phyloP scores from a whole-genome alignment of 2,888 invertebrate species.

The Drosophila rellima region DNA sequence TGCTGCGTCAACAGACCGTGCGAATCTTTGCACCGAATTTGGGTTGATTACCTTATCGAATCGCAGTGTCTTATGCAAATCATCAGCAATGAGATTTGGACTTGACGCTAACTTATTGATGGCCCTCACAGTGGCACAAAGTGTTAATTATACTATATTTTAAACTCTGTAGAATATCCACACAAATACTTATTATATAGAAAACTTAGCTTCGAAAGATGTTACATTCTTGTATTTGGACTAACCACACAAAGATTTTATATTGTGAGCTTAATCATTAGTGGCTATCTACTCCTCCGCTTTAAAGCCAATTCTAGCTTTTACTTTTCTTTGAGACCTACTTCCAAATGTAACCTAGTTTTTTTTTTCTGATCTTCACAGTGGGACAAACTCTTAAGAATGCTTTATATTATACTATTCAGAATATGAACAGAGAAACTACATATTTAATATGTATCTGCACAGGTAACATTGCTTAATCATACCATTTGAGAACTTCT shows the following conservation, averaged over 20 bases:
- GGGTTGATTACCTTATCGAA: slow-evolving; percentile 56
- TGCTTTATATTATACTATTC: background rate
- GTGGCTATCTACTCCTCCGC: background rate
- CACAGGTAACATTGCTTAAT: background rate
- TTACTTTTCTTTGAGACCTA: background rate
- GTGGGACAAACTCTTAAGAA: background rate
- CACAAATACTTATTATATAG: background rate
- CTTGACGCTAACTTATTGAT: slow-evolving; percentile 23
- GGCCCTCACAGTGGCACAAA: slow-evolving; percentile 27
- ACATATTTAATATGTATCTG: background rate
- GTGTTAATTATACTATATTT: background rate
- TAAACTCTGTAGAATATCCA: background rate
- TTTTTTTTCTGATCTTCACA: background rate
- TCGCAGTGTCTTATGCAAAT: slow-evolving; percentile 51
- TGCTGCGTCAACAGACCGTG: slow-evolving; percentile 53
- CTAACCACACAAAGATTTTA: background rate
- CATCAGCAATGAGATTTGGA: slow-evolving; percentile 24
- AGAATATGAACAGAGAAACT: background rate
- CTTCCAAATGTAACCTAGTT: background rate
- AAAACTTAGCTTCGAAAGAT: too few species aligned
- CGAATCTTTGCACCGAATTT: slow-evolving; percentile 66
- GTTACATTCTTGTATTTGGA: too few species aligned
- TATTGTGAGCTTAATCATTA: too few species aligned
- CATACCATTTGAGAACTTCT: background rate
- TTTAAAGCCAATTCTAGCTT: background rate